Evolutionary conservation across 2,113 vertebrate species (phyloP).

Genomic region (Laticauda colubrina): DNA sequence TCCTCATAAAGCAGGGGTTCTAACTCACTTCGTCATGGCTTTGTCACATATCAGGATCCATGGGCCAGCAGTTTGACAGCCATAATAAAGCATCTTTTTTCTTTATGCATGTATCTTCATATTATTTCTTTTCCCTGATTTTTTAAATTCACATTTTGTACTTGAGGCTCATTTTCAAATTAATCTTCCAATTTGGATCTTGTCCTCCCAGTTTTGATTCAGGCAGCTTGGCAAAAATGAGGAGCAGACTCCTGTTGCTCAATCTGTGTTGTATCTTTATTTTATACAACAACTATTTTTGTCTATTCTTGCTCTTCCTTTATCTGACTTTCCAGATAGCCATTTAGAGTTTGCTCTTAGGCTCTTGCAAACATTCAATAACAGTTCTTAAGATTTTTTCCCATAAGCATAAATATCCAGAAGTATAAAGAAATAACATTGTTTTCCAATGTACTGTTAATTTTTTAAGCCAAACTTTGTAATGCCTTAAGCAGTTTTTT

Average conservation of each 20-base stretch:
- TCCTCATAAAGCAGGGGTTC: no score
- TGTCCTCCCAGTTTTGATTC: neutral
- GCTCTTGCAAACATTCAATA: neutral
- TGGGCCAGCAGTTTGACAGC: no score
- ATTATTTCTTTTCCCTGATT: neutral
- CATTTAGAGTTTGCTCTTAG: neutral
- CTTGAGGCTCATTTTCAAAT: neutral
- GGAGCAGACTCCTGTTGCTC: neutral
- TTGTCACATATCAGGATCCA: no score
- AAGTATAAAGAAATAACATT: neutral
- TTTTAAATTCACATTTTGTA: neutral
- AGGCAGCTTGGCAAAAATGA: neutral
- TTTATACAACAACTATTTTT: neutral
- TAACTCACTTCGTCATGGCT: no score
- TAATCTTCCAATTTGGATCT: conserved; percentile 5
- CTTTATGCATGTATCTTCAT: neutral
- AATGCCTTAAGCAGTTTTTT: neutral
- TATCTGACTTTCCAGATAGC: neutral
- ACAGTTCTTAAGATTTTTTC: neutral
- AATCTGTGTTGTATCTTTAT: neutral
- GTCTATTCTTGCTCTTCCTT: neutral
- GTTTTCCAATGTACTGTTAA: neutral
- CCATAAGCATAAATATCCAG: neutral
- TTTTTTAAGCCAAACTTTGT: neutral
- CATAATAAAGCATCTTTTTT: neutral